phyloP scores from a whole-genome alignment of 2,113 vertebrate genomes.

The Apistogramma diplotaenia region DNA sequence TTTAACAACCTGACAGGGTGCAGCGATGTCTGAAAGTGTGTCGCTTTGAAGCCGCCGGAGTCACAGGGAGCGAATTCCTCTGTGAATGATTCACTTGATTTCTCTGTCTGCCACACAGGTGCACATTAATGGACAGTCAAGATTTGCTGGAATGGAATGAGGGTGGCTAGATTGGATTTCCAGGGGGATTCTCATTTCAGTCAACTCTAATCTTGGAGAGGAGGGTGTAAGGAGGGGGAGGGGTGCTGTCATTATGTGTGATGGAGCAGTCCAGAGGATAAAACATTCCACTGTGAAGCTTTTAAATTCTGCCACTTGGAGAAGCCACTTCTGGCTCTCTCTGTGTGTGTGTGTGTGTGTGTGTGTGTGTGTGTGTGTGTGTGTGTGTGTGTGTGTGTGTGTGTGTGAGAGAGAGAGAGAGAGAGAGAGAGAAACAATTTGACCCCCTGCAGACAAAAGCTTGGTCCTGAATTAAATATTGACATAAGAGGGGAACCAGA shows the following conservation, averaged over 20 bases:
- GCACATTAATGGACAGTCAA: slow-evolving; percentile 37
- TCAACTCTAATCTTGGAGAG: slow-evolving; percentile 29
- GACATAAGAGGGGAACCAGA: too few relatives aligned
- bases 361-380: background rate
- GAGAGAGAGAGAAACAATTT: fast-evolving
- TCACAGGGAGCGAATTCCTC: background rate
- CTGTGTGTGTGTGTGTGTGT: background rate
- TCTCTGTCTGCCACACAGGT: slow-evolving; percentile 5
- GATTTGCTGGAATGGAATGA: slow-evolving; percentile 38
- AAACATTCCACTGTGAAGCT: background rate
- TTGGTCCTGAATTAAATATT: background rate
- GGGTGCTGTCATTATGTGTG: background rate
- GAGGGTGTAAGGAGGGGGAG: background rate
- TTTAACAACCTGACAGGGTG: background rate
- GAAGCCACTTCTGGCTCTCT: background rate
- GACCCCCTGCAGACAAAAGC: background rate
- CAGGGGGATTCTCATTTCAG: slow-evolving; percentile 51
- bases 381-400: background rate
- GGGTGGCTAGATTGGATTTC: slow-evolving; percentile 52
- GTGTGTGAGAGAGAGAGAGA: too few relatives aligned
- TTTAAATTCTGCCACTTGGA: slow-evolving; percentile 2
- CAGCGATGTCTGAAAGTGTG: background rate
- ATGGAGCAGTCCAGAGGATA: background rate
- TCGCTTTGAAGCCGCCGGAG: background rate
- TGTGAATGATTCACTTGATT: slow-evolving; percentile 3